Conservation (phyloP, 64 coral and sea anemone genomes). For the Montipora sp. region DNA sequence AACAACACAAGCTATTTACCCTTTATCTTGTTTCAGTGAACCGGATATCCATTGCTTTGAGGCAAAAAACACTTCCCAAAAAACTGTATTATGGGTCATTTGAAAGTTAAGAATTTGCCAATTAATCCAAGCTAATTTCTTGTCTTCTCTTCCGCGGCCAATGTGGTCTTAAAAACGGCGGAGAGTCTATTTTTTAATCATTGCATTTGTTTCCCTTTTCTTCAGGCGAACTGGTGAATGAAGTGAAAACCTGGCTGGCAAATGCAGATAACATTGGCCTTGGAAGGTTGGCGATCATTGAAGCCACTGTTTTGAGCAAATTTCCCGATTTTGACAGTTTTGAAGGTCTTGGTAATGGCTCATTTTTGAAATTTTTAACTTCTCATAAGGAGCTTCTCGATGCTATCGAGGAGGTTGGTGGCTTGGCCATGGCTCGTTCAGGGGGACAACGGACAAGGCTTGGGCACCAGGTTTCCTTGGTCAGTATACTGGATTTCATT, state of each 20-base stretch:
- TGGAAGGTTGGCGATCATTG: conserved; percentile 59
- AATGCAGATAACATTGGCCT: conserved; percentile 47
- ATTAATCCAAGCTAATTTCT: too few species aligned
- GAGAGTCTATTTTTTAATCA: too few species aligned
- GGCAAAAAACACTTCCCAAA: too few species aligned
- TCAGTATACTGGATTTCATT: conserved; percentile 68
- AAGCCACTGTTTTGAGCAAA: conserved; percentile 42
- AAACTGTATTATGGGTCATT: too few species aligned
- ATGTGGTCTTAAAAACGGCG: too few species aligned
- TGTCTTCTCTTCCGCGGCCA: too few species aligned
- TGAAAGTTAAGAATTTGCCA: too few species aligned
- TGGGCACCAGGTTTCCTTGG: conserved; percentile 27
- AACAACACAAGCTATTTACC: too few species aligned
- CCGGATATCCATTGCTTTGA: too few species aligned
- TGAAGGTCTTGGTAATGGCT: conserved; percentile 72
- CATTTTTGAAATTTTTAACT: conserved; percentile 78
- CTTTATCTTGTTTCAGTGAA: too few species aligned
- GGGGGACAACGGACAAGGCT: background rate
- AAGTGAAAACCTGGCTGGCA: conserved; percentile 74
- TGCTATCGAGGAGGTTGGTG: conserved; percentile 45
- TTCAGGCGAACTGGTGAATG: conserved; percentile 37
- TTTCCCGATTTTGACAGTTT: conserved; percentile 82
- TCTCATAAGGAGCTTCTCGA: conserved; percentile 63
- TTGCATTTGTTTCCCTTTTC: background rate
- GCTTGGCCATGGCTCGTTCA: background rate